Evolutionary conservation across 2,888 invertebrate species (phyloP).

Genomic region (Ctenicera cuprea): DNA sequence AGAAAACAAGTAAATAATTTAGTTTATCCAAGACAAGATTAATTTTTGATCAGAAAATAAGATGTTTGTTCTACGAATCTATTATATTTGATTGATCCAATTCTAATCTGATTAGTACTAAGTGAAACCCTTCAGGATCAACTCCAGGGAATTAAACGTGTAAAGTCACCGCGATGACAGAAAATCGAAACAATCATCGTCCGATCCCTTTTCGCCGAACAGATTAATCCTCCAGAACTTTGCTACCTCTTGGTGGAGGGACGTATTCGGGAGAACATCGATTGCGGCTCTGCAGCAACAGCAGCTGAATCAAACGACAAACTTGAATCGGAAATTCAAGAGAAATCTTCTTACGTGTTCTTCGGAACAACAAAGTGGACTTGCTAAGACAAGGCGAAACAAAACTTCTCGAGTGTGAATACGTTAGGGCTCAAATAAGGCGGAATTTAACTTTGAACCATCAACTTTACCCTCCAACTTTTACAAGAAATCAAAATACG

Average conservation of each 20-base stretch:
- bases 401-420: slow-evolving; percentile 59
- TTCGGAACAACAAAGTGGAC: slow-evolving; percentile 60
- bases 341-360: slow-evolving; percentile 60
- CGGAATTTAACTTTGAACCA: slow-evolving; percentile 55
- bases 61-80: not conserved
- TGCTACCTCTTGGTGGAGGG: slow-evolving; percentile 9
- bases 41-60: too few species aligned
- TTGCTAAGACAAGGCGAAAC: slow-evolving; percentile 55
- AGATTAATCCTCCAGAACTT: slow-evolving; percentile 33
- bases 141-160: slow-evolving; percentile 19
- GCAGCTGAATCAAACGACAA: slow-evolving; percentile 55
- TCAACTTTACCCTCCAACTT: slow-evolving; percentile 50
- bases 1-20: slow-evolving; percentile 43
- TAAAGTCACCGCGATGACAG: slow-evolving; percentile 35
- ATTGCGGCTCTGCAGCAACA: slow-evolving; percentile 43
- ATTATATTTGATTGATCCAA: not conserved
- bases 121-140: slow-evolving; percentile 19
- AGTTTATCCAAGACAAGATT: slow-evolving; percentile 21
- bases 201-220: slow-evolving; percentile 28
- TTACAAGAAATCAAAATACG: slow-evolving; percentile 52
- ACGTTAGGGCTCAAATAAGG: slow-evolving; percentile 55
- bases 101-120: slow-evolving; percentile 2
- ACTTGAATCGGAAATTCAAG: slow-evolving; percentile 60
- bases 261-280: slow-evolving; percentile 40
- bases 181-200: slow-evolving; percentile 40